Percentiles rank a stretch among this genome's conserved stretches.
Conservation (phyloP, 2,113 vertebrate genomes). For the Poicephalus meyeri region DNA sequence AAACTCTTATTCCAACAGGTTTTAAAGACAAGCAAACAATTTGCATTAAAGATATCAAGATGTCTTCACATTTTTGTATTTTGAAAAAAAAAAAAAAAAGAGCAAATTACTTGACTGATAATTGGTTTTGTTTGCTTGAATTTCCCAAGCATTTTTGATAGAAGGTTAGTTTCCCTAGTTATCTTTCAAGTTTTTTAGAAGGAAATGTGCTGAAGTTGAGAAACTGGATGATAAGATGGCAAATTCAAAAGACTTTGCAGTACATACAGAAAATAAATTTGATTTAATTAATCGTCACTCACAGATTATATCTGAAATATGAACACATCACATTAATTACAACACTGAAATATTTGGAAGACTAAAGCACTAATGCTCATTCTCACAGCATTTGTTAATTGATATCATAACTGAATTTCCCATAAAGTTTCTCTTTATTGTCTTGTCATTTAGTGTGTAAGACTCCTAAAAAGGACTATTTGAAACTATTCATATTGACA, state of each 20-base stretch:
- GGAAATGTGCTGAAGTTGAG: neutral
- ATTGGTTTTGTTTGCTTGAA: slow-evolving; percentile 7
- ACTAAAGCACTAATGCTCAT: neutral
- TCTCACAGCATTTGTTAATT: slow-evolving; percentile 43
- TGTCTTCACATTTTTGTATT: neutral
- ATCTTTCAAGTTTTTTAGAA: slow-evolving; percentile 18
- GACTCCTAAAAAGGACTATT: slow-evolving; percentile 33
- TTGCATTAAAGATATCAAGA: neutral
- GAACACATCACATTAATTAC: neutral
- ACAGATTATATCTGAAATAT: neutral
- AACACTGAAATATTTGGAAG: neutral
- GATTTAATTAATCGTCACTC: neutral
- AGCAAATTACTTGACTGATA: neutral
- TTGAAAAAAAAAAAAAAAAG: neutral
- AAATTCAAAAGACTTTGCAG: neutral
- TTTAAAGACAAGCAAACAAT: neutral
- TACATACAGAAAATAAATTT: neutral
- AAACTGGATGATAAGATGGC: neutral
- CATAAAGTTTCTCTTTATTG: slow-evolving; percentile 44
- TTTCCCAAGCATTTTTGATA: slow-evolving; percentile 10
- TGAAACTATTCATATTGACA: slow-evolving; percentile 35
- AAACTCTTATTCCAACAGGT: neutral
- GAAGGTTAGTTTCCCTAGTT: neutral
- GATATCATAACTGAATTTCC: slow-evolving; percentile 28
- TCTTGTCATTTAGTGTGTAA: slow-evolving; percentile 31